phyloP scores from a whole-genome alignment of 2,888 invertebrate species.

The Eupithecia abbreviata region DNA sequence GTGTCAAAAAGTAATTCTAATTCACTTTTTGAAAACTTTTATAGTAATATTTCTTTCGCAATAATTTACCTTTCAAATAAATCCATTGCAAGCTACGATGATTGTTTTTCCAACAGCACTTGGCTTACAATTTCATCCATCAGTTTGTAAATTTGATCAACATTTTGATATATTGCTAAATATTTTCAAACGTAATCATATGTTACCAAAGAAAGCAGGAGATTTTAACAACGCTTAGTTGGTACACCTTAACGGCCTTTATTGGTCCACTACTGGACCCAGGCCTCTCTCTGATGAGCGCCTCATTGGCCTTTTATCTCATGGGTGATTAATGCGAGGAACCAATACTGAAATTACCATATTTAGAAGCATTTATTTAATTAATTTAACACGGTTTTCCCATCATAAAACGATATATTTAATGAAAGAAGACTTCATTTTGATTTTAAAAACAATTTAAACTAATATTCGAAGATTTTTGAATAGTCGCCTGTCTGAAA shows the following conservation, averaged over 20 bases:
- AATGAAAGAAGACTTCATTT: no score
- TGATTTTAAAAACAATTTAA: no score
- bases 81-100: background rate
- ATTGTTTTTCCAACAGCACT: background rate
- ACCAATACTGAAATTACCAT: background rate
- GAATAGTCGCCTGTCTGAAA: no score
- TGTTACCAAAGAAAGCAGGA: background rate
- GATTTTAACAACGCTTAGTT: background rate
- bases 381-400: no score
- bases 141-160: background rate
- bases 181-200: background rate
- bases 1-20: background rate
- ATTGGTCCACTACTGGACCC: no score
- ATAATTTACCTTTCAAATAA: background rate
- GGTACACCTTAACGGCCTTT: background rate
- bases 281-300: no score
- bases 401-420: no score
- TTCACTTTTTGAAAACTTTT: background rate
- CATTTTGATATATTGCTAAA: background rate
- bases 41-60: background rate
- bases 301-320: no score
- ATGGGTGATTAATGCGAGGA: no score
- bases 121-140: background rate
- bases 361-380: background rate
- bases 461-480: no score